A percentile compares a stretch with the other conserved stretches of the same genome.
phyloP scores from a whole-genome alignment of 2,113 vertebrate genomes.

The Mesocricetus auratus region DNA sequence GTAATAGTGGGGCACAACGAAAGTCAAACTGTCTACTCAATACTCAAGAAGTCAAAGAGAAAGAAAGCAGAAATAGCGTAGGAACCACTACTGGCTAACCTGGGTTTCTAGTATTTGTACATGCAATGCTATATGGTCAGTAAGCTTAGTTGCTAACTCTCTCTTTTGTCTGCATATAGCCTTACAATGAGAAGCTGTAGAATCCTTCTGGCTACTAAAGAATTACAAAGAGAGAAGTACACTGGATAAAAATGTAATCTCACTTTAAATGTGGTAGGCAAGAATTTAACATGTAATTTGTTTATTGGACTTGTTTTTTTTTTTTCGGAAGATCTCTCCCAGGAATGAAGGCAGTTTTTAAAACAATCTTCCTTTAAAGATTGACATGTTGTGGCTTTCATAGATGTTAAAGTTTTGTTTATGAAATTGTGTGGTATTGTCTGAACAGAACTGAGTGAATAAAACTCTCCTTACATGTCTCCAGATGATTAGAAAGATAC shows the following conservation, averaged over 20 bases:
- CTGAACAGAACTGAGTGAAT: not conserved
- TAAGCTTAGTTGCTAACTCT: not conserved
- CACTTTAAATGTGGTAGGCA: not conserved
- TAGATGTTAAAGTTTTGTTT: not conserved
- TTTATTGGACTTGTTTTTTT: slow-evolving; percentile 13
- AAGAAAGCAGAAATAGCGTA: not conserved
- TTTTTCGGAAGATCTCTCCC: not conserved
- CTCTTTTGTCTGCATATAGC: not conserved
- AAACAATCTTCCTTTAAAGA: not conserved
- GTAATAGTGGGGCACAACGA: not conserved
- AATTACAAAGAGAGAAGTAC: not conserved
- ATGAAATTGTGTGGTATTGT: not conserved
- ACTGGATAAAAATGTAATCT: not conserved
- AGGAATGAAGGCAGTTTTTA: not conserved
- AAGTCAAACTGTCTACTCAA: not conserved
- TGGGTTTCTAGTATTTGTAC: not conserved
- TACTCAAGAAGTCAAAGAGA: not conserved
- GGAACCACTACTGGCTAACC: not conserved
- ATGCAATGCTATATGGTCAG: not conserved
- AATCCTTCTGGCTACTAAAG: not conserved
- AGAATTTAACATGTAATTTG: not conserved
- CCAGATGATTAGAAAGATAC: not conserved
- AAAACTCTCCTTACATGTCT: not conserved
- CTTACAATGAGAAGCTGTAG: not conserved
- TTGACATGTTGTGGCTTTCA: not conserved